Conservation (phyloP, 2,888 invertebrate species). For the Hofmannophila pseudospretella region DNA sequence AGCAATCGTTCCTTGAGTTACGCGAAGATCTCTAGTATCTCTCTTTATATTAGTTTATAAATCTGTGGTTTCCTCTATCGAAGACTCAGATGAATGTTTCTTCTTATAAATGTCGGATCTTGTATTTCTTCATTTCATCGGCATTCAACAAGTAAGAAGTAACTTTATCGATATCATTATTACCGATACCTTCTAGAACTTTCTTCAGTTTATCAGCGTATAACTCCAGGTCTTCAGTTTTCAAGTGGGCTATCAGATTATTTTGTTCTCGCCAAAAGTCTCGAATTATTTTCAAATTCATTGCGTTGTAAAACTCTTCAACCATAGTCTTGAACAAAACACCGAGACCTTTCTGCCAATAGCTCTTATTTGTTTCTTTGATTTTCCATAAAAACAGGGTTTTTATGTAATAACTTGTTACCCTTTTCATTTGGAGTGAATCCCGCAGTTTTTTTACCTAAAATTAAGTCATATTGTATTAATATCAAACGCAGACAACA, state of each 20-base stretch:
- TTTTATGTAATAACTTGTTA: conserved; percentile 79
- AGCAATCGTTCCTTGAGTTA: too few relatives aligned
- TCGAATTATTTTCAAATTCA: conserved; percentile 41
- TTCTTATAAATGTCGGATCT: conserved; percentile 44
- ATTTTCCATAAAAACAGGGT: conserved; percentile 71
- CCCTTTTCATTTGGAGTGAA: conserved; percentile 47
- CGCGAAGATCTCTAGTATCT: too few relatives aligned
- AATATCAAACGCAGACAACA: too few relatives aligned
- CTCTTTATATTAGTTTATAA: too few relatives aligned
- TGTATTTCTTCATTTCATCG: conserved; percentile 42
- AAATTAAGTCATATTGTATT: too few relatives aligned
- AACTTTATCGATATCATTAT: conserved; percentile 44
- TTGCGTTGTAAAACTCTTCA: conserved; percentile 39
- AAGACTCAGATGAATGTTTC: background rate
- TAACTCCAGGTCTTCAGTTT: conserved; percentile 34
- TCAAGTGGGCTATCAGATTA: conserved; percentile 52
- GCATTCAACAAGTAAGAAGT: conserved; percentile 35
- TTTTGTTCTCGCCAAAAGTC: conserved; percentile 58
- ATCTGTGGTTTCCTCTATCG: background rate
- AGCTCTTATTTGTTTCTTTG: conserved; percentile 40
- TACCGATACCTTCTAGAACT: conserved; percentile 51
- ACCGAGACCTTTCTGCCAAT: conserved; percentile 51
- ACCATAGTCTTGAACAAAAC: conserved; percentile 50
- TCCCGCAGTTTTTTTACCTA: conserved; percentile 75
- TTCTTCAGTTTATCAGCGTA: conserved; percentile 50